Base-by-base conservation (phyloP, 2,797 vertebrate species). In the Melanotaenia parkinsoni region DNA sequence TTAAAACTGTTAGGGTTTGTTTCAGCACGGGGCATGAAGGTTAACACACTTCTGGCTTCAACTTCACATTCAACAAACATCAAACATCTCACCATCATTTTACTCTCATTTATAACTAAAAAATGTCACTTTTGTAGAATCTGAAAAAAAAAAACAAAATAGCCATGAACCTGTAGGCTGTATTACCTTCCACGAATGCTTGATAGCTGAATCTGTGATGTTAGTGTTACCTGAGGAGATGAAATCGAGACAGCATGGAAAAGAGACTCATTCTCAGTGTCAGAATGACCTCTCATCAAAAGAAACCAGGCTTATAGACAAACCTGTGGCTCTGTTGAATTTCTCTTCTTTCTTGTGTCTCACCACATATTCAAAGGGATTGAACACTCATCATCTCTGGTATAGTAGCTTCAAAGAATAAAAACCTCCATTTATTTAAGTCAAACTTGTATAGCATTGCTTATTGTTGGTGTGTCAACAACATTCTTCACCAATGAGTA, bases 211-310 rank as follows among this genome's bases (percentile, higher is more conserved):
- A 61, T 47, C 33, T 22, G 5, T 13, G 1, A 37, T 43, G 8
- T 13, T 26, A 13, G 56, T 54, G 60, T 40, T 24, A 66, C 30
- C 57, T 60, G 47, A n/a, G 38, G 18, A 66, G 28, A 60, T 54
- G 35, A 60, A n/a, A 13, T 13, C 28, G 60, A 47, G 18, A 24
- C 26, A 63, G 70, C 35, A 33, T 58, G 28, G 47, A 33, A 64
- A 13, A 30, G 30, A 37, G 6, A 37, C 60, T 54, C n/a, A 18
- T 16, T 53, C 32, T 37, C 54, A 14, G 20, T 61, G 61, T 81
- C 67, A 73, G 54, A 35, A 63, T 72, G 71, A 65, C 62, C 63
- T 73, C 7, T 37, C 24, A 33, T 5, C 73, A 33, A 65, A 65
- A n/a, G 28, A 43, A 66, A 30, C 58, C 33, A 50, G 22, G 2